A percentile compares a stretch with the other conserved stretches of the same genome.
phyloP scores from a whole-genome alignment of 1,140 invertebrate genomes.

The Callitettix versicolor region DNA sequence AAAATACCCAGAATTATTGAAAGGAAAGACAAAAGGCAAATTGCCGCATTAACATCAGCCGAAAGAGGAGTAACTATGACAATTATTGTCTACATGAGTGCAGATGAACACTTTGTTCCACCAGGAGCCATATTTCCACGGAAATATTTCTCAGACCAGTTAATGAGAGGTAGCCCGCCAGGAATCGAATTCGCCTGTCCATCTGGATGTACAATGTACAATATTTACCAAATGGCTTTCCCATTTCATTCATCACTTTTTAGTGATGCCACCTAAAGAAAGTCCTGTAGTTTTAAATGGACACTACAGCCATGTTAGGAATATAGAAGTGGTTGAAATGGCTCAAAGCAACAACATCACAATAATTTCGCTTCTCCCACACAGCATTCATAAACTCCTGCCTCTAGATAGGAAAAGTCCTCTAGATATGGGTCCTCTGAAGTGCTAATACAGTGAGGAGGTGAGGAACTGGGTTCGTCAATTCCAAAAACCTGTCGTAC shows the following conservation, averaged over 20 bases:
- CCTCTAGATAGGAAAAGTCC: not conserved
- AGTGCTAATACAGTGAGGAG: not conserved
- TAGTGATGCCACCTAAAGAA: not conserved
- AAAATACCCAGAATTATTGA: slow-evolving; percentile 28
- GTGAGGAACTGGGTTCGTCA: not conserved
- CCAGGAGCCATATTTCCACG: not conserved
- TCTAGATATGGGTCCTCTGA: not conserved
- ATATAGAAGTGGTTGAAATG: not conserved
- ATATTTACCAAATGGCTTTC: not conserved
- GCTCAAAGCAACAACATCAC: not conserved
- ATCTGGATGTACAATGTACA: not conserved
- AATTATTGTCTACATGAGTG: not conserved
- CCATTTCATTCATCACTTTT: not conserved
- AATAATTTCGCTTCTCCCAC: not conserved
- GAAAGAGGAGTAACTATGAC: not conserved
- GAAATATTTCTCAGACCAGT: not conserved
- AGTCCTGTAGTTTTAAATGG: not conserved
- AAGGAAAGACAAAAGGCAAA: slow-evolving; percentile 27
- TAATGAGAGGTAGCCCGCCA: not conserved
- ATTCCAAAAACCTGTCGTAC: not conserved
- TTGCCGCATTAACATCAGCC: slow-evolving; percentile 7
- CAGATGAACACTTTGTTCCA: not conserved
- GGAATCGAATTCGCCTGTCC: not conserved
- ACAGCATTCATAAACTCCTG: not conserved
- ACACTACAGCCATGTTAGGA: not conserved